A percentile compares a stretch with the other conserved stretches of the same genome.
Evolutionary conservation across 2,888 invertebrate genomes (phyloP).

Genomic region (Ypsolopha sequella): DNA sequence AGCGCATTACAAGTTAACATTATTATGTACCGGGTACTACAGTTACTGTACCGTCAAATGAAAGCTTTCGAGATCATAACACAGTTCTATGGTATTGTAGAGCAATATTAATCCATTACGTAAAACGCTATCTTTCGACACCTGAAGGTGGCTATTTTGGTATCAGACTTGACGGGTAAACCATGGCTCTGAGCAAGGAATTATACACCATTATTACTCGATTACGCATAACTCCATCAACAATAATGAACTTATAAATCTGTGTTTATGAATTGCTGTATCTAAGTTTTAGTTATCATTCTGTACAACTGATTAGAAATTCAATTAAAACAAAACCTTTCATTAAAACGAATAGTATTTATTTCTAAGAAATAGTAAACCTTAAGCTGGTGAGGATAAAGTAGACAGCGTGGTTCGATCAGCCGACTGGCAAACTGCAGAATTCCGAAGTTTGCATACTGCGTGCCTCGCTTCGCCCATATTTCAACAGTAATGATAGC

Average conservation of each 20-base stretch:
- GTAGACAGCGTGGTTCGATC: neutral
- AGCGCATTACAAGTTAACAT: conserved; percentile 43
- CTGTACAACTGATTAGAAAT: too few species aligned
- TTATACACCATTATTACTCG: conserved; percentile 9
- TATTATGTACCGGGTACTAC: too few species aligned
- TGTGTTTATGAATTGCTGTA: too few species aligned
- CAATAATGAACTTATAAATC: too few species aligned
- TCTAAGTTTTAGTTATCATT: too few species aligned
- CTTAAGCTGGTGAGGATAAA: neutral
- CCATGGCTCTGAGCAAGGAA: neutral
- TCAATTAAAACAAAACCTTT: too few species aligned
- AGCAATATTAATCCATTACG: conserved; percentile 28
- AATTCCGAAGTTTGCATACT: conserved; percentile 58
- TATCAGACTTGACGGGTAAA: neutral
- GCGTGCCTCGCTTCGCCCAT: conserved; percentile 42
- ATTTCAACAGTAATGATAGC: conserved; percentile 66
- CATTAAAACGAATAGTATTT: too few species aligned
- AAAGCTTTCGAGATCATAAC: conserved; percentile 30
- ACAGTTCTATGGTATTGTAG: conserved; percentile 6
- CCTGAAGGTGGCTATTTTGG: conserved; percentile 4
- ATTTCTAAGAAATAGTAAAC: too few species aligned
- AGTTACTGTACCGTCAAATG: conserved; percentile 37
- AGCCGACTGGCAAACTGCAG: neutral
- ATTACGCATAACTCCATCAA: conserved; percentile 4
- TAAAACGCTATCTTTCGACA: conserved; percentile 24